Base-by-base conservation (phyloP, 2,113 vertebrate genomes). In the Pycnonotus jocosus region DNA sequence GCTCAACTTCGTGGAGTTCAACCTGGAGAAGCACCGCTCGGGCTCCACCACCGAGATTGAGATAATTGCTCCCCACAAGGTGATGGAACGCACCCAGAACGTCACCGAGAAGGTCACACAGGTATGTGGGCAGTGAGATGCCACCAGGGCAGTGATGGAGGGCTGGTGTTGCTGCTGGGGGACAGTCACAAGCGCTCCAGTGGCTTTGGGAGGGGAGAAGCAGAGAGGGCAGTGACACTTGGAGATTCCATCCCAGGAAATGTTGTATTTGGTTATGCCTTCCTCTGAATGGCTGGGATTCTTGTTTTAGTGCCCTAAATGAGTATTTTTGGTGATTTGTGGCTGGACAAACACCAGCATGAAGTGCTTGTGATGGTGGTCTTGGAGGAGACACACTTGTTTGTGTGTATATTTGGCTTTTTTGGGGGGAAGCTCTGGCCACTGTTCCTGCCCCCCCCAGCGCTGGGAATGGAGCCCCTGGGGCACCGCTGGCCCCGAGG, bases 41-140 rank as follows among this genome's bases (percentile, higher is more conserved):
- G 98, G 99, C 18, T 99, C 99, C 21, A 98, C 99, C 91, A 98
- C 99, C 0, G 99, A 99, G 97, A 99, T 99, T 0, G 99, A 99
- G 98, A 99, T 99, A 87, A 99, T 99, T 2, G 99, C 99, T 1
- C 99, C 99, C 28, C 99, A 99, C 98, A 99, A 99, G 92, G 98
- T 99, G 88, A 99, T 99, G 85, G 99, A 99, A 65, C 98, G 99
- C 56, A 99, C 99, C 4, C 99, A 99, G 98, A 99, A 99, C 1
- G 99, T 99, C 97, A 99, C 99, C 0, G 99, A 99, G 97, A 99
- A 99, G 96, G 99, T 99, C 97, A 99, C 99, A 6, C 99, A 99
- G 99, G 82, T 86, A 86, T 3, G 60, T 28, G 50, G 60, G 35
- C 42, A 15, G 3, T 24, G 38, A 14, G 73, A 22, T 57, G 65